Evolutionary conservation across 2,888 invertebrate species (phyloP).

Genomic region (Thereva unica): DNA sequence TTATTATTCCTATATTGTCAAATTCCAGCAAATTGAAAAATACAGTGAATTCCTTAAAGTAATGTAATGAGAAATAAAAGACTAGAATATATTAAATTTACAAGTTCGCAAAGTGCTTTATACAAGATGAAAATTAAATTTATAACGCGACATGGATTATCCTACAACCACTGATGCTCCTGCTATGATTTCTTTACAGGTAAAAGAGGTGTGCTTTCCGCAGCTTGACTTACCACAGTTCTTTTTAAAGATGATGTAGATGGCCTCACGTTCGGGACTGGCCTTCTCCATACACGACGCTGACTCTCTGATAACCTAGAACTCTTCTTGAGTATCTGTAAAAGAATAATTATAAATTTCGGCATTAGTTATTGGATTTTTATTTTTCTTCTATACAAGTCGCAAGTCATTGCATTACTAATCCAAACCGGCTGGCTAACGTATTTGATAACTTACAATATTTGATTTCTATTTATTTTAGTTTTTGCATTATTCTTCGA

Average conservation of each 20-base stretch:
- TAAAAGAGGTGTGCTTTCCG: slow-evolving; percentile 57
- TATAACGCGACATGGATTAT: neutral
- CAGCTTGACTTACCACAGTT: slow-evolving; percentile 44
- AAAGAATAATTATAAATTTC: slow-evolving; percentile 36
- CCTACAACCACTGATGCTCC: slow-evolving; percentile 55
- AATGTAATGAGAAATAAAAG: no score
- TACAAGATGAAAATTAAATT: neutral
- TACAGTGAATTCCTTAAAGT: no score
- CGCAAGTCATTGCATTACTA: no score
- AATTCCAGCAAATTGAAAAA: no score
- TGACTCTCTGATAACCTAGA: slow-evolving; percentile 31
- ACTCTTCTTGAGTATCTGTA: slow-evolving; percentile 24
- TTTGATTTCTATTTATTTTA: no score
- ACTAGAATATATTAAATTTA: no score
- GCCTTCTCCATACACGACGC: no score
- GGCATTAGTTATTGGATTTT: slow-evolving; percentile 41
- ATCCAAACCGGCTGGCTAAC: no score
- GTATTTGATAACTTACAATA: no score
- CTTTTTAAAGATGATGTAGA: slow-evolving; percentile 16
- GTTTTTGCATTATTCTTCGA: no score
- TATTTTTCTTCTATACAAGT: neutral
- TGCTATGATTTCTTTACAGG: slow-evolving; percentile 57
- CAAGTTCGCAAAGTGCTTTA: no score
- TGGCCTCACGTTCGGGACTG: slow-evolving; percentile 33
- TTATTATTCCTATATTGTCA: no score